A percentile compares a stretch with the other conserved stretches of the same genome.
These are phyloP conservation scores for Lamprotornis superbus DNA, from an alignment of 2,113 vertebrate genomes.

Conservation along the genomic window DNA sequence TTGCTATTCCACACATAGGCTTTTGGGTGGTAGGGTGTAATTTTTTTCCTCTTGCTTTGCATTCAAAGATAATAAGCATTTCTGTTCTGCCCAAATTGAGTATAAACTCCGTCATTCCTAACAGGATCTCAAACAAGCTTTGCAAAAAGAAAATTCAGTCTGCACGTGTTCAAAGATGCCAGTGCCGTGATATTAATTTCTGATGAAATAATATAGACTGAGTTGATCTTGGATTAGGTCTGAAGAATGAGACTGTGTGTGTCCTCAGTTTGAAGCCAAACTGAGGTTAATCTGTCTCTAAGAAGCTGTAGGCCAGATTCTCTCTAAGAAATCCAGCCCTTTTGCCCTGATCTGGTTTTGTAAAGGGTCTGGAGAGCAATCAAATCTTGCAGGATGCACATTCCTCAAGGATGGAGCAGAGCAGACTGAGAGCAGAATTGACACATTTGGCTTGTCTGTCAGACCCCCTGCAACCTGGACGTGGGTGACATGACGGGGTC, in stretches of 20 bases:
- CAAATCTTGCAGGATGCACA: not conserved
- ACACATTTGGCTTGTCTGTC: not conserved
- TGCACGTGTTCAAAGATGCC: not conserved
- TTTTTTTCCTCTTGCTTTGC: not conserved
- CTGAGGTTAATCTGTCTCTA: slow-evolving; percentile 49
- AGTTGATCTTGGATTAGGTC: slow-evolving; percentile 43
- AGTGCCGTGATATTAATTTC: not conserved
- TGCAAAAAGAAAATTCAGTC: not conserved
- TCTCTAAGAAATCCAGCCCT: slow-evolving; percentile 43
- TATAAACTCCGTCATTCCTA: not conserved
- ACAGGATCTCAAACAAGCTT: not conserved
- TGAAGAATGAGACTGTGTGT: slow-evolving; percentile 10
- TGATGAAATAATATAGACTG: not conserved
- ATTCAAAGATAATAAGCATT: not conserved
- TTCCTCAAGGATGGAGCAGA: not conserved
- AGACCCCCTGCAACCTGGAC: not conserved
- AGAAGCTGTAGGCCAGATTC: slow-evolving; percentile 46
- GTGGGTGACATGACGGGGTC: rapidly evolving
- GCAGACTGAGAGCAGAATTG: not conserved
- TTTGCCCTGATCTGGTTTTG: slow-evolving; percentile 22
- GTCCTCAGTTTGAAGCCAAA: slow-evolving; percentile 42
- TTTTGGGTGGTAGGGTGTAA: not conserved
- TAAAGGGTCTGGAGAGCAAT: not conserved
- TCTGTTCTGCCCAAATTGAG: not conserved
- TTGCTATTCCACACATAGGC: not conserved